Evolutionary conservation across 2,888 invertebrate genomes (phyloP), one percentile per base, ranked within the genome.

Genomic region (Eupithecia centaureata): DNA sequence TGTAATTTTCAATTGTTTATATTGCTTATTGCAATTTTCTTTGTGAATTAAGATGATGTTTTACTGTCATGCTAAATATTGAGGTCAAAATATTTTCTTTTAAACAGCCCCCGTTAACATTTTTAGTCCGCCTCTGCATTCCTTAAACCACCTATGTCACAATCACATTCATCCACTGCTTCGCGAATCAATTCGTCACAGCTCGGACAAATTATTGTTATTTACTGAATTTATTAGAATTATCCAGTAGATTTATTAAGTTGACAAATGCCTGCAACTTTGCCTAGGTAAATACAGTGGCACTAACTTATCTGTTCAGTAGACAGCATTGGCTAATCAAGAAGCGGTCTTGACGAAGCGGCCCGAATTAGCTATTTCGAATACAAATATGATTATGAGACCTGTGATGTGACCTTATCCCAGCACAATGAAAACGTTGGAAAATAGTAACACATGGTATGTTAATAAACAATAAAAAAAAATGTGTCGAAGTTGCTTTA

Each of bases 141-240:
- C 18, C 42, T 47, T 42, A 30, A 33, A 13, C 8, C 12, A 28
- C 32, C 25, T n/a, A 47, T 58, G 68, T 71, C 65, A 66, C 68
- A 59, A 62, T 63, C 61, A 52, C 68, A 68, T 68, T 4, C 61
- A 47, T 61, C 51, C 32, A 13, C 56, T 64, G 59, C 62, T 57
- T 52, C 52, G 33, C 59, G 38, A 60, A 38, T 71, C 61, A 28
- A 62, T 60, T 28, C n/a, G n/a, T 62, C 62, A 61, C 51, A 13
- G 18, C 25, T 38, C 38, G 52, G 51, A 59, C 58, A 59, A 65
- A 68, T 68, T 65, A 68, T 58, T 58, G 61, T 38, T 52, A 68
- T 58, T 61, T 30, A 38, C 22, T 58, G 58, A 52, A 68, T 68
- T 57, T 65, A 68, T 68, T 65, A 22, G 52, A 38, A 61, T 68